Evolutionary conservation across 2,113 vertebrate species (phyloP), one percentile per base, ranked within the genome.

Genomic region (Sceloporus undulatus): DNA sequence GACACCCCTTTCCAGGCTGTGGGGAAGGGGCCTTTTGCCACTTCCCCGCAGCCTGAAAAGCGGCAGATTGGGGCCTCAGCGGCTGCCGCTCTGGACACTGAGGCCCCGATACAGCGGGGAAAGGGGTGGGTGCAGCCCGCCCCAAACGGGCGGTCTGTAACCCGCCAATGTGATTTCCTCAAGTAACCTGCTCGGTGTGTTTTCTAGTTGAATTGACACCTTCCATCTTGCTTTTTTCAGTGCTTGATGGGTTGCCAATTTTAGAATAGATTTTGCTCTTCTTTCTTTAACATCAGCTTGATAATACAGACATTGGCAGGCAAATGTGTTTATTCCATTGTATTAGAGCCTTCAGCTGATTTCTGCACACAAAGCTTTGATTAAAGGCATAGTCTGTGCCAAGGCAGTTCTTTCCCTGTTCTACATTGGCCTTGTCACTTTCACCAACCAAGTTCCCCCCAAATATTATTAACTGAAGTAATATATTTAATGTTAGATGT

Each of bases 401-500:
- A 23, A 66, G 29, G 1, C 21, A 8, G 14, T 19, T 48, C 42
- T 65, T 14, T 66, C 16, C 27, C 59, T 65, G 27, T 34, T 34
- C 34, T 34, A 34, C 34, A 34, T 34, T 34, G 34, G 34, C 34
- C 34, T 34, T 34, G 85, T 87, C 48, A 73, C 23, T 9, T 73
- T 90, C 79, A 29, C 40, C 89, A 86, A 62, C 79, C 90, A 83
- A 29, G 8, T 25, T 87, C 89, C 25, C 59, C 3, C 59, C 59
- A 62, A 62, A 68, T 0, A 0, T 1, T 78, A 3, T 38, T 62
- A 70, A 79, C 88, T 70, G 70, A 87, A 91, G 29, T 73, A 7
- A 89, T 90, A 4, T 71, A 87, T 88, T 91, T 84, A 0, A 85
- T 74, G 74, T 74, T 74, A 90, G 75, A 87, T 68, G 1, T n/a